Conservation (phyloP, 2,888 invertebrate species). For the Thecophora atra region DNA sequence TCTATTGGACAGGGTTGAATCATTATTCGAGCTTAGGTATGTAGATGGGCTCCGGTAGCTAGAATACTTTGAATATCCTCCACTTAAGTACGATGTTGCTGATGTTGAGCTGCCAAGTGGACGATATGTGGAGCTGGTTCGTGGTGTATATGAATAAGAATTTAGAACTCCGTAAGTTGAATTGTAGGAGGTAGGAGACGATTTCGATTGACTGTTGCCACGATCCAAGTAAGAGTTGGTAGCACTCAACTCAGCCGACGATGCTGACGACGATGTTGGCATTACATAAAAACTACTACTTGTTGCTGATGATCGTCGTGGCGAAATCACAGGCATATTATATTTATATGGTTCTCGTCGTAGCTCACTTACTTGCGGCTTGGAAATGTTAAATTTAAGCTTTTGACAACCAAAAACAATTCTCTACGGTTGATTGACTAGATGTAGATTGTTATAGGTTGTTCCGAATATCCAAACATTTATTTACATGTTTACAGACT, state of each 20-base stretch:
- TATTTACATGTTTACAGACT: constrained; percentile 12
- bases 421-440: constrained; percentile 1
- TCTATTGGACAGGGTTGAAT: constrained; percentile 64
- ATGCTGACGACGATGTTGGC: constrained; percentile 52
- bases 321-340: constrained; percentile 67
- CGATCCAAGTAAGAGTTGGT: constrained; percentile 57
- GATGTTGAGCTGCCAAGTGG: constrained; percentile 44
- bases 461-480: constrained; percentile 10
- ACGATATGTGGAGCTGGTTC: constrained; percentile 43
- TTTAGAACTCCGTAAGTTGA: constrained; percentile 44
- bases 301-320: constrained; percentile 65
- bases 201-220: constrained; percentile 56
- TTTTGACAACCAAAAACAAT: background rate
- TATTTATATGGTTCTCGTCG: constrained; percentile 2
- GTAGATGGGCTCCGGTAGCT: constrained; percentile 61
- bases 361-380: constrained; percentile 6
- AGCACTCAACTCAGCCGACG: constrained; percentile 40
- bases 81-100: constrained; percentile 53
- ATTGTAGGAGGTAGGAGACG: constrained; percentile 49
- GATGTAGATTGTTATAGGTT: background rate
- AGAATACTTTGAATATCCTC: constrained; percentile 54
- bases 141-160: constrained; percentile 52
- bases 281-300: constrained; percentile 65
- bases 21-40: constrained; percentile 59
- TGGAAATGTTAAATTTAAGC: background rate